These are phyloP conservation scores for Notothenia coriiceps DNA, from an alignment of 2,113 vertebrate species.

Conservation along the genomic window DNA sequence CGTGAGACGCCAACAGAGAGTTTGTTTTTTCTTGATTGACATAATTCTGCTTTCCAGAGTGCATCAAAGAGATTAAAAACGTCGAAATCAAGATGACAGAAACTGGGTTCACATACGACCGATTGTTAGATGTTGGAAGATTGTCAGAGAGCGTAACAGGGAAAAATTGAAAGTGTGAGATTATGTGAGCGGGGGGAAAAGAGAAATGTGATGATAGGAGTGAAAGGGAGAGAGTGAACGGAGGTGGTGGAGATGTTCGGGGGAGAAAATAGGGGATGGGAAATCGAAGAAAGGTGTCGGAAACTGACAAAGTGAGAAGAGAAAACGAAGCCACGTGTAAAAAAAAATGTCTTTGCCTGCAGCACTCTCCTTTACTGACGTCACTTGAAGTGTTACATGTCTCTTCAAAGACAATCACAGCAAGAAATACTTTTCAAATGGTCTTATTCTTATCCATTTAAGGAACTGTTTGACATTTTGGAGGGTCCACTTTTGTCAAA, in stretches of 20 bases:
- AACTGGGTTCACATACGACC: not conserved
- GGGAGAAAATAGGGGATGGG: not conserved
- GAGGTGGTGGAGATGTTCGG: conserved; percentile 4
- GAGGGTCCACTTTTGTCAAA: not conserved
- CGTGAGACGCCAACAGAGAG: not conserved
- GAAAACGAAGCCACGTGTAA: conserved; percentile 12
- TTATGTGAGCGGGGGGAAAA: not conserved
- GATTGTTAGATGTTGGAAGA: not conserved
- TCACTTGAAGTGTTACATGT: conserved; percentile 3
- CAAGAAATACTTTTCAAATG: not conserved
- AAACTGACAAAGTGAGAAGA: conserved; percentile 33
- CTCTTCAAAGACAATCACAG: not conserved
- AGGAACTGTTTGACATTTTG: not conserved
- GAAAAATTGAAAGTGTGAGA: conserved; percentile 5
- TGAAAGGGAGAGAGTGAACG: not conserved
- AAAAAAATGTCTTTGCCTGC: too few relatives aligned
- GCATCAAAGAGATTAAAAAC: not conserved
- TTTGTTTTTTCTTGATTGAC: not conserved
- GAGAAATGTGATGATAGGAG: too few relatives aligned
- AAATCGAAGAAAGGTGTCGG: conserved; percentile 22
- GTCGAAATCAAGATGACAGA: not conserved
- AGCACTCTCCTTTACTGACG: not conserved
- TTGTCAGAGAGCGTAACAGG: not conserved
- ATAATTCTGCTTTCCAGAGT: not conserved
- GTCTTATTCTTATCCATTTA: not conserved